A percentile compares a stretch with the other conserved stretches of the same genome.
These are phyloP conservation scores for Cephus rjabovi DNA, from an alignment of 2,888 invertebrate genomes.

Conservation along the genomic window DNA sequence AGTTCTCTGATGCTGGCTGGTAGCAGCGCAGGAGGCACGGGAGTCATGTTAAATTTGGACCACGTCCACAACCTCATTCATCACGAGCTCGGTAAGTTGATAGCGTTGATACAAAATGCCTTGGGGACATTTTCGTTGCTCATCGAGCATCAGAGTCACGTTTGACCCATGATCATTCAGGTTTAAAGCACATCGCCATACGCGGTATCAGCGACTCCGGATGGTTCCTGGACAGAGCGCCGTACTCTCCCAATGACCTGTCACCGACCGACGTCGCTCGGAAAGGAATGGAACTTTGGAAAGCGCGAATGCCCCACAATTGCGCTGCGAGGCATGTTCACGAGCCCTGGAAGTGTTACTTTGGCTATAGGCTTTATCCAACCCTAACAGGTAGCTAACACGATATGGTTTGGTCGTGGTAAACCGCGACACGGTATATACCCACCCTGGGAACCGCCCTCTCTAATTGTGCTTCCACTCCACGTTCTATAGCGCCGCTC, in stretches of 20 bases:
- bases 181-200: slow-evolving; percentile 73
- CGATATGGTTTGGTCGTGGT: not conserved
- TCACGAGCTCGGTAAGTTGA: slow-evolving; percentile 65
- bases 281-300: slow-evolving; percentile 83
- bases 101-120: not conserved
- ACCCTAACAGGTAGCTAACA: slow-evolving; percentile 77
- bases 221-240: slow-evolving; percentile 92
- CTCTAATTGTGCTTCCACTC: not conserved
- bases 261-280: slow-evolving; percentile 77
- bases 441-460: not conserved
- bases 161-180: slow-evolving; percentile 26
- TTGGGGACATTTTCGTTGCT: not conserved
- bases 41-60: slow-evolving; percentile 93
- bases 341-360: slow-evolving; percentile 93
- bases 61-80: slow-evolving; percentile 80
- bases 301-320: slow-evolving; percentile 81
- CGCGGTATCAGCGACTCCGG: slow-evolving; percentile 92
- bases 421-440: not conserved
- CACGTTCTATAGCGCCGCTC: slow-evolving; percentile 76
- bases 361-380: slow-evolving; percentile 89
- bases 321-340: slow-evolving; percentile 77
- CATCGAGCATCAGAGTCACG: not conserved
- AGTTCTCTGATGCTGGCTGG: slow-evolving; percentile 86
- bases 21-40: slow-evolving; percentile 91
- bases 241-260: slow-evolving; percentile 73